Base-by-base conservation (phyloP, 2,113 vertebrate species). In the Taurulus bubalis region DNA sequence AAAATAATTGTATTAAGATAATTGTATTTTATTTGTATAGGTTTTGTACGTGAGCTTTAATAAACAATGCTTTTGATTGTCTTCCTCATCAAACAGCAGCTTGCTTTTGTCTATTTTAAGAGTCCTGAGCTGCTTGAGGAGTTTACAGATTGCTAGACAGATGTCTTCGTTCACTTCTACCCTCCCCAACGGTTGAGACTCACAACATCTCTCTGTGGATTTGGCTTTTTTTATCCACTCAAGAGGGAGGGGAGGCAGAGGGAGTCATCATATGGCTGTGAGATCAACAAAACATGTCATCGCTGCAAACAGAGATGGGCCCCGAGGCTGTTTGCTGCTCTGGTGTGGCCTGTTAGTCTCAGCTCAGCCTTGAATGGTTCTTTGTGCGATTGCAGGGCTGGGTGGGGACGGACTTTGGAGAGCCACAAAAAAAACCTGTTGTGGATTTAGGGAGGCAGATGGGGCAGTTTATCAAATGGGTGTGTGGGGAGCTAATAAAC, bases 261-360 rank as follows among this genome's bases (percentile, higher is more conserved):
- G 42, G 79, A 77, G 80, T 84, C 40, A 20, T 89, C 85, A 84
- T 84, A 85, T 89, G 81, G 49, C 64, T 75, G 64, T 0, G 63
- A 74, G 73, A 84, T 83, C 87, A 92, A 91, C 78, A 85, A 83
- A 87, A 88, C 67, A 89, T 90, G 85, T 69, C 87, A 71, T 89
- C 69, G 64, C 55, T 70, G 47, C 67, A 84, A 90, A 88, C 80
- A 83, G 75, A 79, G 75, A 79, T 30, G 47, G 58, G 66, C 75
- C 81, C 74, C 0, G 82, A 68, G 87, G 90, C 66, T 58, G 60
- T 83, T 81, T 47, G 36, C 38, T 86, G 80, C 60, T 88, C 73
- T 72, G 75, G 51, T 75, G 58, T 79, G 82, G 86, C 76, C 79
- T 15, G 71, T 76, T 81, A 83, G 89, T 72, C 67, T 78, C 82